Conservation (phyloP, 2,113 vertebrate species). For the Silurus glanis region DNA sequence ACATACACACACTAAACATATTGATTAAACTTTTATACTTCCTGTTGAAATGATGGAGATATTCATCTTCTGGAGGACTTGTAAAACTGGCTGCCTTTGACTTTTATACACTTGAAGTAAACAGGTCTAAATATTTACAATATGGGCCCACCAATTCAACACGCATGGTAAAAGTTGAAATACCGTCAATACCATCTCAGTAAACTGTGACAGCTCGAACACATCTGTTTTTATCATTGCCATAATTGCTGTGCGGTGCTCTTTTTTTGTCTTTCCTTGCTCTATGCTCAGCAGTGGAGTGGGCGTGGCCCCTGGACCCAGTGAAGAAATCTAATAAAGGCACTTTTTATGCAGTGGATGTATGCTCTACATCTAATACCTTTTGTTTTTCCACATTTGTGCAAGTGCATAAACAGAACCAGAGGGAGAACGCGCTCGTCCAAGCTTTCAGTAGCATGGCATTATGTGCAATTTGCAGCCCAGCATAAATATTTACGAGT, state of each 20-base stretch:
- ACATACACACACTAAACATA: not conserved
- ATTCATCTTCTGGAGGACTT: slow-evolving; percentile 37
- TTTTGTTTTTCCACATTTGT: slow-evolving; percentile 2
- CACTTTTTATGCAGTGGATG: not conserved
- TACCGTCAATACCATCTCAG: not conserved
- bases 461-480: not conserved
- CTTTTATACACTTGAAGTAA: slow-evolving; percentile 4
- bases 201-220: not conserved
- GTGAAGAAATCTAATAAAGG: not conserved
- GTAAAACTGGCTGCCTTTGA: slow-evolving; percentile 23
- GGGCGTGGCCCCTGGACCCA: not conserved
- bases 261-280: not conserved
- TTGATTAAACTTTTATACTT: slow-evolving; percentile 28
- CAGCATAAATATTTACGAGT: not conserved
- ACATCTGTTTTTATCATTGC: not conserved
- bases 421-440: not conserved
- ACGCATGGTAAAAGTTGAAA: not conserved
- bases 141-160: not conserved
- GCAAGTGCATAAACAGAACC: not conserved
- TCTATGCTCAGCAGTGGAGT: not conserved
- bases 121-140: not conserved
- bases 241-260: not conserved
- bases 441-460: not conserved
- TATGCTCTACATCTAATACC: not conserved
- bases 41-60: slow-evolving; percentile 12